Conservation (phyloP, 2,888 invertebrate species). For the Tenthredo amoena region DNA sequence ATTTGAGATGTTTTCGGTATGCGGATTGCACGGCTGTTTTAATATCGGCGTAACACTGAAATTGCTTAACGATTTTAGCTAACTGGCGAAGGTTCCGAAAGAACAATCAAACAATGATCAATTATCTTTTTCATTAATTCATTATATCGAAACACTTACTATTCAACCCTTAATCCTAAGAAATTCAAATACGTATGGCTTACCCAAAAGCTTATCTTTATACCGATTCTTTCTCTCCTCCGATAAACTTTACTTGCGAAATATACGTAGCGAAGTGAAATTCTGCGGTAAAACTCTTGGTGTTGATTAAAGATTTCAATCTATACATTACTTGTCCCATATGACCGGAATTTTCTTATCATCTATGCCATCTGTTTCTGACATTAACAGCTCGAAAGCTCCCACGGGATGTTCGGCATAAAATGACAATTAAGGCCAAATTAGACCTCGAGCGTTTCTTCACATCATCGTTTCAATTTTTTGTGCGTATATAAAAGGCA, state of each 20-base stretch:
- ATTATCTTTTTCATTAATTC: not conserved
- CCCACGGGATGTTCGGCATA: conserved; percentile 31
- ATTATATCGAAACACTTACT: not conserved
- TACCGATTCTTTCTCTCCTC: not conserved
- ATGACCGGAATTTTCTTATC: conserved; percentile 26
- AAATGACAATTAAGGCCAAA: conserved; percentile 12
- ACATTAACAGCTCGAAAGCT: not conserved
- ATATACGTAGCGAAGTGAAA: not conserved
- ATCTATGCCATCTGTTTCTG: not conserved
- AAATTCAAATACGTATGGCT: not conserved
- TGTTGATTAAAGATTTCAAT: conserved; percentile 22
- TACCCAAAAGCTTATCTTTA: not conserved
- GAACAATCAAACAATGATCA: not conserved
- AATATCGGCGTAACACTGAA: not conserved
- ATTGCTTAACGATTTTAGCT: not conserved
- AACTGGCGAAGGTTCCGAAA: not conserved
- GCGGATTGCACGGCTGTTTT: not conserved
- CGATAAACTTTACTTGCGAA: not conserved
- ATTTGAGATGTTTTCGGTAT: not conserved
- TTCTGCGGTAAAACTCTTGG: not conserved
- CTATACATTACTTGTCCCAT: conserved; percentile 17
- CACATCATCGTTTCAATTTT: not conserved
- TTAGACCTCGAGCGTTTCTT: not conserved
- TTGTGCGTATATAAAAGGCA: not conserved
- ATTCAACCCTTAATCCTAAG: not conserved